Evolutionary conservation across 2,797 vertebrate genomes (phyloP), one percentile per base, ranked within the genome.

Genomic region (Hafferia zeledoni): DNA sequence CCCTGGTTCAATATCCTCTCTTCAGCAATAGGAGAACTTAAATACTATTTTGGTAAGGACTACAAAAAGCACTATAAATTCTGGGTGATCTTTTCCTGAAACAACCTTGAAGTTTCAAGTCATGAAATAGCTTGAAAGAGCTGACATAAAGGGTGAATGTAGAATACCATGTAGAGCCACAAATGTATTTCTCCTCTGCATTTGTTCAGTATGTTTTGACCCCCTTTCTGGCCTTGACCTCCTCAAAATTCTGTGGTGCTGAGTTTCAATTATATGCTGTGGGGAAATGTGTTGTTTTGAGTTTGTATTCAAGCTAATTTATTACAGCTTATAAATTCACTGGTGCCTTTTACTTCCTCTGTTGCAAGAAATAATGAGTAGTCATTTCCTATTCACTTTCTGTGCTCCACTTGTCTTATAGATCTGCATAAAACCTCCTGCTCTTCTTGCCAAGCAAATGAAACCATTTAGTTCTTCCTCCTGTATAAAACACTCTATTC

Each of bases 301-400:
- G 82, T 59, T 86, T 78, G 33, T 14, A 43, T 75, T 78, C 80
- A 83, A 90, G 46, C 12, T 71, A 88, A 86, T 90, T 83, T 90
- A 94, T 86, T 49, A 55, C 3, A 65, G 24, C 12, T 64, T 88
- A 86, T 75, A 92, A 88, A 88, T 88, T 86, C 77, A 61, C 33
- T 50, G 65, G 17, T 86, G 31, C 61, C 50, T 57, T 72, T 86
- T 75, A 92, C 37, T 71, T 90, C 69, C 74, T 75, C n/a, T 68
- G 69, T 80, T 94, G 69, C 1, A 1, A 93, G 76, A 95, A 94
- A 86, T 90, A 90, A 81, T 10, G 60, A 88, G 46, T 46, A 94
- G 69, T 68, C 43, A 92, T 87, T 93, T 93, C 55, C 59, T 84
- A 86, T 56, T 57, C 57, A 35, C 53, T 83, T 88, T 90, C 80